Evolutionary conservation across 2,888 invertebrate species (phyloP), one percentile per base, ranked within the genome.

Genomic region (Lydus trimaculatus): DNA sequence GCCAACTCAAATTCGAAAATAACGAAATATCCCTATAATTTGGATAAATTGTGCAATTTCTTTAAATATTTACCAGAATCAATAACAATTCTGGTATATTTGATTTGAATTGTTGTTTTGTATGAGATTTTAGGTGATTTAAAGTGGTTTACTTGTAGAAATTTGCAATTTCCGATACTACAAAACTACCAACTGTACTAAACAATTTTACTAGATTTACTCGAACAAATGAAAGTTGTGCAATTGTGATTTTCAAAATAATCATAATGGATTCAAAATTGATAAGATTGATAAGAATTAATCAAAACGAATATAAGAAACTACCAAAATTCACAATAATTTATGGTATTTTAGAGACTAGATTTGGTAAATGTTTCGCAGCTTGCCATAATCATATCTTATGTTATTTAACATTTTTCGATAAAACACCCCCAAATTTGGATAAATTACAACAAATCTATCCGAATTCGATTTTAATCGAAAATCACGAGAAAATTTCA

Each of bases 381-480:
- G 71, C 67, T 15, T 63, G 67, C 65, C 31, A 58, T 5, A 20
- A 63, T 43, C 31, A 71, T 15, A n/a, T 31, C 5, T 43, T 71
- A 5, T 71, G 67, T 31, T 71, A 58, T 39, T 48, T 68, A 2
- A 56, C 7, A 6, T 67, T 71, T n/a, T 71, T 31, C 58, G 64
- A 71, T 36, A 13, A 13, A 8, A 61, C 59, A 20, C 56, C 63
- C 3, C 65, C 68, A 3, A 56, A 56, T 28, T 20, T 64, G 8
- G 61, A 61, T 0, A 17, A 43, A 31, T 25, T 71, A 13, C 31
- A 48, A 17, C 25, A 61, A n/a, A 28, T 39, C 28, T 71, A 65
- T 58, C 39, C 65, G 9, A 61, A 63, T 13, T 60, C 65, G n/a
- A n/a, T 9, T 0, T 20, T 68, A 6, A 25, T 15, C 9, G 28